Conservation (phyloP, 2,797 vertebrate species). For the Oceanodroma leucorhoa region DNA sequence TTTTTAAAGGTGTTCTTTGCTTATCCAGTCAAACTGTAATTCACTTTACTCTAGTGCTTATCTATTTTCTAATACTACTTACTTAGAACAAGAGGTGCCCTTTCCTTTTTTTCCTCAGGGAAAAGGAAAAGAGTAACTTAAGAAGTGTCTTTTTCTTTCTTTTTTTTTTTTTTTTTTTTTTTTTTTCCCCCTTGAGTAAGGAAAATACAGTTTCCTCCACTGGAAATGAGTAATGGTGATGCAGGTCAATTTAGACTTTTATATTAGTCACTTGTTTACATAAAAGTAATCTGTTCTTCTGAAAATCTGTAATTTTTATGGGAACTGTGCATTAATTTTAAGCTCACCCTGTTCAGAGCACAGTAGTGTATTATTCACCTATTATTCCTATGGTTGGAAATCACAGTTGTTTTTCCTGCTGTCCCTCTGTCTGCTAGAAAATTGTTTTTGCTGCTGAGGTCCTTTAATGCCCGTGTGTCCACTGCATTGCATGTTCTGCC, state of each 20-base stretch:
- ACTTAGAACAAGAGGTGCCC: neutral
- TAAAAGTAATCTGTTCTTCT: neutral
- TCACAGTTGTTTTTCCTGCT: neutral
- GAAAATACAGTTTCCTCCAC: constrained; percentile 17
- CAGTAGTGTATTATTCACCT: neutral
- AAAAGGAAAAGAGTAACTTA: neutral
- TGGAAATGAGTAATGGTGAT: constrained; percentile 33
- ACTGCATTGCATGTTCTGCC: neutral
- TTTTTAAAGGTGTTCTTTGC: neutral
- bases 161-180: neutral
- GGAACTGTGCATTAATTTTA: neutral
- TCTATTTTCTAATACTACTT: constrained; percentile 9
- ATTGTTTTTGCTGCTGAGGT: neutral
- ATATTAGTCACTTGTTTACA: neutral
- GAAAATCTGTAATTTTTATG: neutral
- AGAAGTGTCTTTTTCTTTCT: neutral
- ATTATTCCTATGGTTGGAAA: neutral
- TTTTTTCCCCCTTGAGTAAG: neutral
- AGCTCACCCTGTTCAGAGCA: neutral
- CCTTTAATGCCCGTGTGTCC: neutral
- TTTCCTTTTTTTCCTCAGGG: neutral
- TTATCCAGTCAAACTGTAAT: neutral
- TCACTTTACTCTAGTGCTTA: neutral
- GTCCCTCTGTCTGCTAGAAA: neutral
- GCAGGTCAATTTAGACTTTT: neutral